These are phyloP conservation scores for Camarhynchus parvulus DNA, from an alignment of 2,113 vertebrate genomes.

Conservation along the genomic window DNA sequence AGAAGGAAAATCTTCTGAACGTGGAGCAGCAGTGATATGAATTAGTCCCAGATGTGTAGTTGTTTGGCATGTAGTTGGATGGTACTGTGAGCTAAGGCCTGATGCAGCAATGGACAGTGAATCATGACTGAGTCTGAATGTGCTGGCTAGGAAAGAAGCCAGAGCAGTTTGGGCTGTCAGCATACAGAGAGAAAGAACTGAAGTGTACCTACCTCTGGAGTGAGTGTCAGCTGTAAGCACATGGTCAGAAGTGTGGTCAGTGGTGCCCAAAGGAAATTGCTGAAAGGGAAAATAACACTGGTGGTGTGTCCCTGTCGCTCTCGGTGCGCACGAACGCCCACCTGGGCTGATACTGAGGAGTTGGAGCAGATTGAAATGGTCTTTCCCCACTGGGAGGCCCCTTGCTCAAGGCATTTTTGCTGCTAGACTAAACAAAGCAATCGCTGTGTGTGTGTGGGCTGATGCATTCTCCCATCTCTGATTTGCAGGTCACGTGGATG, in stretches of 20 bases:
- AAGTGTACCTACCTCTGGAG: background rate
- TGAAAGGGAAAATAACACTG: background rate
- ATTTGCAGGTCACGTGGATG: conserved; percentile 40
- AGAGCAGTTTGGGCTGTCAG: background rate
- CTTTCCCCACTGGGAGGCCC: conserved; percentile 47
- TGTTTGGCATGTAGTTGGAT: background rate
- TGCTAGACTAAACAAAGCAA: conserved; percentile 51
- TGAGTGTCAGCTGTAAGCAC: background rate
- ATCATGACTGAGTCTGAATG: background rate
- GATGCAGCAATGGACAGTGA: background rate
- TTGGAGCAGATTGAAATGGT: background rate
- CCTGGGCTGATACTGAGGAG: background rate
- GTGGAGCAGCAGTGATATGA: background rate
- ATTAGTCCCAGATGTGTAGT: background rate
- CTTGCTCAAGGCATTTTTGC: conserved; percentile 29
- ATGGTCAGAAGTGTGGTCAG: background rate
- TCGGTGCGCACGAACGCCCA: rapidly evolving
- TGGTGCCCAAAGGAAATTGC: background rate
- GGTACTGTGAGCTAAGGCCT: background rate
- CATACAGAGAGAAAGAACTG: background rate
- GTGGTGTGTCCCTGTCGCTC: background rate
- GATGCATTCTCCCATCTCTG: conserved; percentile 24
- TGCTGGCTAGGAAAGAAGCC: background rate
- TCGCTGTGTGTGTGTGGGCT: conserved; percentile 10
- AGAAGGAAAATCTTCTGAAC: background rate